A percentile compares a stretch with the other conserved stretches of the same genome.
These are phyloP conservation scores for Bombylius major DNA, from an alignment of 2,888 invertebrate species.

Conservation along the genomic window DNA sequence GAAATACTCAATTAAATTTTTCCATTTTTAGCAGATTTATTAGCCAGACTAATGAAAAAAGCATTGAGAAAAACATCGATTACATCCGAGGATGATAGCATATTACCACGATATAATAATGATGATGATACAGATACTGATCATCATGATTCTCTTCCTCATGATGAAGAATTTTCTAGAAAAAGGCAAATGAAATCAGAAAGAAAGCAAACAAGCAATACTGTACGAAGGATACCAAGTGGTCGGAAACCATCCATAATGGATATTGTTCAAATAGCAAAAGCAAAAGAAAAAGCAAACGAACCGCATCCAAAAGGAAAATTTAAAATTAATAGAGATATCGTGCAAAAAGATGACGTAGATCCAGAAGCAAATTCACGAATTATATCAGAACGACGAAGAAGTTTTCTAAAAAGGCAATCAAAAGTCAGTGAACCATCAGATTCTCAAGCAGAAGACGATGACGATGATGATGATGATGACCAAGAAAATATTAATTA, in stretches of 20 bases:
- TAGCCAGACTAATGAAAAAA: conserved; percentile 36
- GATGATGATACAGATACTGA: conserved; percentile 57
- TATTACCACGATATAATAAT: conserved; percentile 29
- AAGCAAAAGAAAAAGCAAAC: conserved; percentile 22
- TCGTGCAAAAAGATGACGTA: conserved; percentile 16
- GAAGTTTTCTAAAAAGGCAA: conserved; percentile 27
- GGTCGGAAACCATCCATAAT: conserved; percentile 31
- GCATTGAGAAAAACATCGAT: conserved; percentile 44
- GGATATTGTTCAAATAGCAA: conserved; percentile 32
- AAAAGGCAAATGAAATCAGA: background rate
- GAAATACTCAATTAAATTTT: background rate
- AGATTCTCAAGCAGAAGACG: background rate
- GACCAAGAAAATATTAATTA: conserved; percentile 1
- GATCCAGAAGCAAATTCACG: conserved; percentile 30
- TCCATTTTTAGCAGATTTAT: conserved; percentile 22
- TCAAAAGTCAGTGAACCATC: conserved; percentile 16
- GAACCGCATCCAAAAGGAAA: conserved; percentile 26
- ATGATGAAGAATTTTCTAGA: conserved; percentile 36
- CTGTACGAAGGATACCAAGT: conserved; percentile 16
- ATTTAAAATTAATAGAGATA: conserved; percentile 19
- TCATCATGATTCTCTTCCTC: conserved; percentile 56
- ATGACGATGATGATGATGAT: background rate
- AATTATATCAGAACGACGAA: conserved; percentile 30
- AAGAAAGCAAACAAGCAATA: conserved; percentile 4
- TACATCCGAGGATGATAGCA: conserved; percentile 41